Evolutionary conservation across 2,113 vertebrate species (phyloP).

Genomic region (Dromiciops gliroides): DNA sequence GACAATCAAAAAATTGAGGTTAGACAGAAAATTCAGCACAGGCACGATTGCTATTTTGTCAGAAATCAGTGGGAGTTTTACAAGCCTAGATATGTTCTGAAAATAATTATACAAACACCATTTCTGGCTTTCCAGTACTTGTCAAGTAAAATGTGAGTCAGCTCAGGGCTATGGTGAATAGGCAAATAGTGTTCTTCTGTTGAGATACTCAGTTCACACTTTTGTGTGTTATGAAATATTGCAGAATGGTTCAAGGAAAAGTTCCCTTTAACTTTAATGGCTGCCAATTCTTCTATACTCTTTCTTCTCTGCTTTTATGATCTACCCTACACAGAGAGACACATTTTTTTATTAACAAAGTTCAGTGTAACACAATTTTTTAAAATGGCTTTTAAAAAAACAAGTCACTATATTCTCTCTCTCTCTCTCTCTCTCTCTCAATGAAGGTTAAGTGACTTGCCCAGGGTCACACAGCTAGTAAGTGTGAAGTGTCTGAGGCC

Average conservation of each 20-base stretch:
- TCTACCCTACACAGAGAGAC: neutral
- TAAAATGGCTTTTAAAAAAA: slow-evolving; percentile 14
- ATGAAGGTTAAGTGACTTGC: too few species aligned
- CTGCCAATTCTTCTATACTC: neutral
- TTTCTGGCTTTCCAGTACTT: neutral
- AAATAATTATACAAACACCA: neutral
- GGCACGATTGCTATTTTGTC: slow-evolving; percentile 65
- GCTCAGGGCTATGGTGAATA: neutral
- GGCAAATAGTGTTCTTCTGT: neutral
- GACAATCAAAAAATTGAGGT: slow-evolving; percentile 45
- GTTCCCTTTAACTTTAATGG: neutral
- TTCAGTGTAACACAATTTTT: neutral
- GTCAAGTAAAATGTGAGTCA: neutral
- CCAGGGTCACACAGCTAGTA: too few species aligned
- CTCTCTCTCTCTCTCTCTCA: too few species aligned
- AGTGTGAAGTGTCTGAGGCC: too few species aligned
- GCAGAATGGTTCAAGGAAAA: neutral
- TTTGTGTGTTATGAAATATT: neutral
- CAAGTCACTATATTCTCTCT: neutral
- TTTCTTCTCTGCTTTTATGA: neutral
- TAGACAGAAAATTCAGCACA: slow-evolving; percentile 64
- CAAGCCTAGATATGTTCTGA: slow-evolving; percentile 60
- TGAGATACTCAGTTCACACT: neutral
- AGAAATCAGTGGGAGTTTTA: slow-evolving; percentile 69
- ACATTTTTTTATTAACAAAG: neutral